phyloP scores from a whole-genome alignment of 2,888 invertebrate genomes.

The Eupithecia inturbata region DNA sequence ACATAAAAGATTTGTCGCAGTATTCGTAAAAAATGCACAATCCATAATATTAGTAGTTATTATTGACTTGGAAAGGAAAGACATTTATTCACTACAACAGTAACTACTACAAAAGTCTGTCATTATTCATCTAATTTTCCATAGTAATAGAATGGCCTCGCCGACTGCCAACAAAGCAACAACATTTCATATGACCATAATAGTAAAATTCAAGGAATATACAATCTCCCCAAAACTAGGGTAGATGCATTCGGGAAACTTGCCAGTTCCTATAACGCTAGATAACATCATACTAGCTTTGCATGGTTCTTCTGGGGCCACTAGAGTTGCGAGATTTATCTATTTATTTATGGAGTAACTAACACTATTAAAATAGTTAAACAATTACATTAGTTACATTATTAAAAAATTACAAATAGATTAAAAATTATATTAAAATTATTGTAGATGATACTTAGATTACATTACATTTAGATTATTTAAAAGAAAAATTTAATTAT shows the following conservation, averaged over 20 bases:
- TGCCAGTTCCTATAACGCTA: conserved; percentile 52
- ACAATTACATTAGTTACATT: too few relatives aligned
- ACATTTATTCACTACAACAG: neutral
- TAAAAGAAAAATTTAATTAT: too few relatives aligned
- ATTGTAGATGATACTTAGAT: too few relatives aligned
- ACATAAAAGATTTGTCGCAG: too few relatives aligned
- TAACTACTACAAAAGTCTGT: conserved; percentile 2
- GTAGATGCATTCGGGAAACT: conserved; percentile 32
- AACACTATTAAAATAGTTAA: too few relatives aligned
- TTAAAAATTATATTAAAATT: too few relatives aligned
- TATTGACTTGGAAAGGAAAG: neutral
- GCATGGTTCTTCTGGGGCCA: conserved; percentile 42
- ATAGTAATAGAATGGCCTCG: conserved; percentile 18
- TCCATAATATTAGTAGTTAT: too few relatives aligned
- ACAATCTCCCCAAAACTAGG: conserved; percentile 25
- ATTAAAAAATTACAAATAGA: too few relatives aligned
- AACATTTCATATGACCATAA: conserved; percentile 30
- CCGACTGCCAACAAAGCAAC: conserved; percentile 27
- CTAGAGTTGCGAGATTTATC: conserved; percentile 10
- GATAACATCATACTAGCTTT: conserved; percentile 57
- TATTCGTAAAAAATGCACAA: neutral
- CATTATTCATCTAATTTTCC: conserved; percentile 14
- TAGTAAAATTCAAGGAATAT: conserved; percentile 34
- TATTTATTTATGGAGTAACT: too few relatives aligned
- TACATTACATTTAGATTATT: too few relatives aligned